A percentile compares a stretch with the other conserved stretches of the same genome.
These are phyloP conservation scores for Rhinopithecus roxellana DNA, from an alignment of 2,113 vertebrate species.

Conservation along the genomic window DNA sequence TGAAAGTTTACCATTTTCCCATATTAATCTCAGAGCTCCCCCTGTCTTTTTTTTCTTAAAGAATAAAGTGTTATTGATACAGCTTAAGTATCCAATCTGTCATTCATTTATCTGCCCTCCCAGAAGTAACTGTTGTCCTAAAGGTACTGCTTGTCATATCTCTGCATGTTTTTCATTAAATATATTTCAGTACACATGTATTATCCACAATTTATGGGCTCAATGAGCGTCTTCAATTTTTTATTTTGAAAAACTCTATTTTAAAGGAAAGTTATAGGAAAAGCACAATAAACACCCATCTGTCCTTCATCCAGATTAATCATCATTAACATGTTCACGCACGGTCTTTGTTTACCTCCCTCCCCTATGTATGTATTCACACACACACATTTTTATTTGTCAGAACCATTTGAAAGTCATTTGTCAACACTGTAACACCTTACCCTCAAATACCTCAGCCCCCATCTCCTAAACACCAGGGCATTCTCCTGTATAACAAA, in stretches of 20 bases:
- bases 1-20: not conserved
- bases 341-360: not conserved
- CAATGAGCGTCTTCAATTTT: not conserved
- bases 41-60: not conserved
- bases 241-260: not conserved
- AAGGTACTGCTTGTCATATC: not conserved
- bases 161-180: not conserved
- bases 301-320: not conserved
- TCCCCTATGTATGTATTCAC: too few species aligned
- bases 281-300: not conserved
- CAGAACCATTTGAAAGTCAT: not conserved
- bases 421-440: not conserved
- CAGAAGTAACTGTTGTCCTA: not conserved
- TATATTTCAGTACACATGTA: not conserved
- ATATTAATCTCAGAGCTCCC: not conserved
- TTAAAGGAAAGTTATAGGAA: not conserved
- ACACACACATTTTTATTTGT: not conserved
- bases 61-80: not conserved
- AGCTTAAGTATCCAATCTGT: not conserved
- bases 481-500: not conserved
- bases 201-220: not conserved
- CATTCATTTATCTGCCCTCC: not conserved
- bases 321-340: not conserved
- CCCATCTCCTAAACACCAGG: not conserved
- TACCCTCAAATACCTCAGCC: not conserved